These are phyloP conservation scores for Malurus splendens DNA, from an alignment of 2,797 vertebrate genomes.

Conservation along the genomic window DNA sequence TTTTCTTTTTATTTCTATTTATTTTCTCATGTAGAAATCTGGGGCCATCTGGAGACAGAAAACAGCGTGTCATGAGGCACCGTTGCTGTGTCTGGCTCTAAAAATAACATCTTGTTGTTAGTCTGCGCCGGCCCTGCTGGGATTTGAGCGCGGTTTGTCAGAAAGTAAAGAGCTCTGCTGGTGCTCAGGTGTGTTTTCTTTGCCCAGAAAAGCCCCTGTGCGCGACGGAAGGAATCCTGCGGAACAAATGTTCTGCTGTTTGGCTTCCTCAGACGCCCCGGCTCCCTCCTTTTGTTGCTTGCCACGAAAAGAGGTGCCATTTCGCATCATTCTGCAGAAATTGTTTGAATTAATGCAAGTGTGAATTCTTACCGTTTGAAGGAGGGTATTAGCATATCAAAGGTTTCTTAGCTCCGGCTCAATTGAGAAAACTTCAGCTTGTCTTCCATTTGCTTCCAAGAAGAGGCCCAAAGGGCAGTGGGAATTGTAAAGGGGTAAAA, in stretches of 20 bases:
- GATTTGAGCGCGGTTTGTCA: conserved; percentile 11
- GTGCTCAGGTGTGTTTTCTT: conserved; percentile 67
- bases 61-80: conserved; percentile 42
- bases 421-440: conserved; percentile 84
- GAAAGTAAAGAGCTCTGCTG: conserved; percentile 9
- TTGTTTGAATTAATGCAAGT: conserved; percentile 89
- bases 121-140: conserved; percentile 20
- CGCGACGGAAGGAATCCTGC: conserved; percentile 62
- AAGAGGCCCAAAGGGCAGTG: conserved; percentile 80
- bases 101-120: conserved; percentile 47
- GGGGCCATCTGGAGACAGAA: conserved; percentile 63
- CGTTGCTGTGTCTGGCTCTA: conserved; percentile 43
- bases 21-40: conserved; percentile 51
- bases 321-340: conserved; percentile 82
- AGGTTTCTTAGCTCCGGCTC: conserved; percentile 83
- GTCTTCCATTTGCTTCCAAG: conserved; percentile 84
- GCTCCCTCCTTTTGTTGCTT: conserved; percentile 88
- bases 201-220: conserved; percentile 24
- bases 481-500: conserved; percentile 79
- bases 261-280: conserved; percentile 63
- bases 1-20: neutral
- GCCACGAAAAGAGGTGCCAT: conserved; percentile 85
- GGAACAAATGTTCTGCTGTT: conserved; percentile 83
- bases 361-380: conserved; percentile 92
- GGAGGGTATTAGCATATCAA: conserved; percentile 93